Evolutionary conservation across 2,113 vertebrate species (phyloP), one percentile per base, ranked within the genome.

Genomic region (Zosterops pallidus): DNA sequence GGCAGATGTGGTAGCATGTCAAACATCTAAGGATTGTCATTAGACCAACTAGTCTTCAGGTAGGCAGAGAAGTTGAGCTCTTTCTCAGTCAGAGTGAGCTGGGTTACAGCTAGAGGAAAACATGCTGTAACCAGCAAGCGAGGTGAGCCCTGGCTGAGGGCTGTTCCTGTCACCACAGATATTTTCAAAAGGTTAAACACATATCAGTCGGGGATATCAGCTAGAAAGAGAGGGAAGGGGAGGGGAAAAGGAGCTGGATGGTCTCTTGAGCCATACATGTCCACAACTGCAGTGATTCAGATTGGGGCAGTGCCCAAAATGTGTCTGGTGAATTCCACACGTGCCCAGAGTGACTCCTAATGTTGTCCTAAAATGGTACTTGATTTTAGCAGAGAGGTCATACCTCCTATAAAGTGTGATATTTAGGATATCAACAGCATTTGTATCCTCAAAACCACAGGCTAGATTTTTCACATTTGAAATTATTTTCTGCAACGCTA

Each of bases 271-370:
- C 92, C 42, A 4, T 92, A 96, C 79, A 93, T 74, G 68, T 94
- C 86, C 76, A 76, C 1, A 0, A 35, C 90, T 67, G 75, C 88
- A 44, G 71, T 86, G 76, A 89, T 83, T 92, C 76, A 86, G 76
- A 29, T 14, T 92, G 88, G 86, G 90, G 15, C 68, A 88, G 94
- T 81, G 90, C 93, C 94, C 85, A 94, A 90, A 96, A 95, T 93
- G 37, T 64, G 82, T 93, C 92, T 81, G 35, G 14, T 94, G 83
- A 88, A 97, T 96, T 94, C 94, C 94, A 81, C 41, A 76, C 39
- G 0, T 90, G 92, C 85, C 31, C 42, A 78, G 90, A 82, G 86
- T 68, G 86, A 89, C 68, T 82, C 28, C 28, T 84, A 2, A 83
- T 13, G 53, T 71, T 92, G 69, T 46, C 86, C 94, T 95, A 93